A percentile compares a stretch with the other conserved stretches of the same genome.
phyloP scores from a whole-genome alignment of 1,140 invertebrate genomes.

The Papilio polytes region DNA sequence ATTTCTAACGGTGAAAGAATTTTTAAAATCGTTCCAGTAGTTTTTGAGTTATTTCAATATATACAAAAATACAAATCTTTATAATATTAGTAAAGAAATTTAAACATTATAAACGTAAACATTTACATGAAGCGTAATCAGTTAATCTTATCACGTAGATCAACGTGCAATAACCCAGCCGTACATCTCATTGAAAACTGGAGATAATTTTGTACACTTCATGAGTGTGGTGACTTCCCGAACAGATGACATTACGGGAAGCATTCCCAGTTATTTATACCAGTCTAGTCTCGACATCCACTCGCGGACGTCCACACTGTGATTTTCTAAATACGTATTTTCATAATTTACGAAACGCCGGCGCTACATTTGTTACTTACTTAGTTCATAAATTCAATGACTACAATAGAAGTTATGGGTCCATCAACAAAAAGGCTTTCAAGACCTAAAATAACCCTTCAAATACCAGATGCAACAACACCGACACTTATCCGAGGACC shows the following conservation, averaged over 20 bases:
- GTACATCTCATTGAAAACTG: background rate
- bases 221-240: conserved; percentile 31
- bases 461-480: conserved; percentile 79
- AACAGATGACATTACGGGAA: conserved; percentile 67
- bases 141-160: background rate
- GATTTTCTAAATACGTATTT: conserved; percentile 44
- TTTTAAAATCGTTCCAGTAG: too few relatives aligned
- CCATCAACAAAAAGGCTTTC: conserved; percentile 66
- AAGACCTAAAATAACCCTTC: conserved; percentile 84
- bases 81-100: too few relatives aligned
- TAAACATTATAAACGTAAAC: background rate
- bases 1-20: too few relatives aligned
- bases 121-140: background rate
- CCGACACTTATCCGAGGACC: conserved; percentile 66
- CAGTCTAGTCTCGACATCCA: conserved; percentile 66
- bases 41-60: too few relatives aligned
- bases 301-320: conserved; percentile 61
- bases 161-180: background rate
- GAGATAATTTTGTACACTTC: conserved; percentile 21
- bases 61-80: too few relatives aligned
- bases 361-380: conserved; percentile 49
- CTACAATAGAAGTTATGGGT: conserved; percentile 56
- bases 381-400: conserved; percentile 51
- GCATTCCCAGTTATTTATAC: conserved; percentile 75
- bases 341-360: conserved; percentile 48